Evolutionary conservation across 2,113 vertebrate genomes (phyloP).

Genomic region (Rhizomys pruinosus): DNA sequence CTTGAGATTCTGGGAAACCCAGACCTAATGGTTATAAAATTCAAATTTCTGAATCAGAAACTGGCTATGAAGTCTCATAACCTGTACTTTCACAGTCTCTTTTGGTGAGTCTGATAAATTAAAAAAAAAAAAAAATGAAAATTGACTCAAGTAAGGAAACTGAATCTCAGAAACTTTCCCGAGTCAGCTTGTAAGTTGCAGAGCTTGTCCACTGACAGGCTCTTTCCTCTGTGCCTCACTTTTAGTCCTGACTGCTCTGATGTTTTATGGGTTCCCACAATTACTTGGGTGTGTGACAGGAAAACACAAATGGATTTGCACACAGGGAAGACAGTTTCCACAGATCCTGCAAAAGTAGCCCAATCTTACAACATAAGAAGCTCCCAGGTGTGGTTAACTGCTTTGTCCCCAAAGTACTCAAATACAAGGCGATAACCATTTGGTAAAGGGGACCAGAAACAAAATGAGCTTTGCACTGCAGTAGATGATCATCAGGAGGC

Average conservation of each 20-base stretch:
- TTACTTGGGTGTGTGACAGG: not conserved
- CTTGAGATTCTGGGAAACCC: too few relatives aligned
- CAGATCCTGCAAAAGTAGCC: not conserved
- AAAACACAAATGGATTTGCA: not conserved
- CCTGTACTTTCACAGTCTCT: not conserved
- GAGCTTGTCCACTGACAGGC: not conserved
- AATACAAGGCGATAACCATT: not conserved
- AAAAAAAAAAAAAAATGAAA: not conserved
- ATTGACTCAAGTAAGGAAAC: not conserved
- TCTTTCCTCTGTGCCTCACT: not conserved
- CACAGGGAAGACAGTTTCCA: not conserved
- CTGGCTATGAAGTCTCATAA: not conserved
- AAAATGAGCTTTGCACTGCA: not conserved
- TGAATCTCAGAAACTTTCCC: not conserved
- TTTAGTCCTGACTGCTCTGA: not conserved
- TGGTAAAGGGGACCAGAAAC: not conserved
- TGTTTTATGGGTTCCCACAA: not conserved
- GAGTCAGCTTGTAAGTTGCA: not conserved
- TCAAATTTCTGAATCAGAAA: not conserved
- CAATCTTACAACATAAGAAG: not conserved
- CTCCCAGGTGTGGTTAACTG: not conserved
- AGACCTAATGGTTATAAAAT: too few relatives aligned
- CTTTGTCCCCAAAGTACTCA: not conserved
- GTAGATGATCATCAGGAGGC: not conserved
- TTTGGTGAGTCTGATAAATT: not conserved